Conservation (phyloP, 2,797 vertebrate genomes). For the Rhynchonycteris naso region DNA sequence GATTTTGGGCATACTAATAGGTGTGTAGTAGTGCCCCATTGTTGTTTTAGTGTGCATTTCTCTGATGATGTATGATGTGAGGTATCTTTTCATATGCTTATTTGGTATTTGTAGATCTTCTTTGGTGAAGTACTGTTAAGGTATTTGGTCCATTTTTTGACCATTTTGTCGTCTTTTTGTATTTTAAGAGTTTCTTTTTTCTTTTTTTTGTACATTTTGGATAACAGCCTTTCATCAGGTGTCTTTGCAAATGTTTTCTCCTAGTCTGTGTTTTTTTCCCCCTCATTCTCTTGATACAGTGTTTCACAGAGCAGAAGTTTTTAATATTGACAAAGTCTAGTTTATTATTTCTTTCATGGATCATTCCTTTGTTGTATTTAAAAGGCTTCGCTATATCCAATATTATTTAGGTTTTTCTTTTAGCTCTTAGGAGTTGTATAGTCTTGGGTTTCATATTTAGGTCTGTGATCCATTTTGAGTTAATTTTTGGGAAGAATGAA, state of each 20-base stretch:
- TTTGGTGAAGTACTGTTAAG: neutral
- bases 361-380: neutral
- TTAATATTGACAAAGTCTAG: neutral
- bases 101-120: neutral
- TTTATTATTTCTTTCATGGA: neutral
- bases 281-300: neutral
- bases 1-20: neutral
- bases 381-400: neutral
- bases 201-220: neutral
- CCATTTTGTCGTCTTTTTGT: neutral
- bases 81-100: neutral
- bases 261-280: neutral
- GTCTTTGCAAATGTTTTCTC: neutral
- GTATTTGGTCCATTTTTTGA: neutral
- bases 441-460: neutral
- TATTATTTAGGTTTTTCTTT: neutral
- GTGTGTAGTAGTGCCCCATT: neutral
- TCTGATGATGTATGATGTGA: neutral
- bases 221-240: neutral
- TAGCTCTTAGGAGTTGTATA: neutral
- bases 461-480: neutral
- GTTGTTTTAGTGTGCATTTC: constrained; percentile 7
- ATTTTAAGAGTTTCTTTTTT: neutral
- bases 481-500: neutral
- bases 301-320: neutral